Base-by-base conservation (phyloP, 2,797 vertebrate species). In the Phalloptychus januarius region DNA sequence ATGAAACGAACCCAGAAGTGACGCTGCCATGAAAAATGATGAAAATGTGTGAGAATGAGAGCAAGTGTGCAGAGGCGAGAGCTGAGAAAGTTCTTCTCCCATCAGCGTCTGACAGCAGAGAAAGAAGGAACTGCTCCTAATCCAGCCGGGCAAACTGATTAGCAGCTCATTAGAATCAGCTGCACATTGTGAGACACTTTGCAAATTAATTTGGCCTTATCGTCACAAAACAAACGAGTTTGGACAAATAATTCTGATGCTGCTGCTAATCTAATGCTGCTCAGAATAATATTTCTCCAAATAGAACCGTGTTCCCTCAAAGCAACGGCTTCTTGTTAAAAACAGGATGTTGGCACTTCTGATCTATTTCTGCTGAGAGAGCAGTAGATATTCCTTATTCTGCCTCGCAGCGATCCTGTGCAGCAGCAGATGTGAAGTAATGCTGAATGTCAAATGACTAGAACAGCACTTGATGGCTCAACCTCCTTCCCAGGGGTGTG, bases 1-100 rank as follows among this genome's bases (percentile, higher is more conserved):
- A 92, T 88, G 88, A 88, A 91, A 86, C 33, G 36, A 88, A 83
- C 36, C 2, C 48, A 79, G 77, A 77, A 86, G 79, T 74, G 81
- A 75, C 76, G 85, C 80, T 87, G 85, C 71, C 81, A 75, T 15
- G 48, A 79, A 77, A 87, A 78, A 72, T 83, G 90, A 84, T 78
- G 88, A 87, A 28, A 87, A 88, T 63, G 42, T 75, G 82, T 28
- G 79, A 0, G 77, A 87, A 85, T 76, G 69, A 72, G 70, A 81
- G 82, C 63, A 4, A 79, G 82, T 80, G 81, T 70, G 72, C 31
- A 31, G 80, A 74, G 52, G 63, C 33, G 28, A n/a, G 0, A 45
- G 44, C 77, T 70, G 74, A 54, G 74, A 78, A 61, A 63, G 77
- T 76, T 85, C 71, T 88, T 31, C 63, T 33, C 71, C 44, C 58